Conservation (phyloP, 2,797 vertebrate genomes). For the Periophthalmus magnuspinnatus region DNA sequence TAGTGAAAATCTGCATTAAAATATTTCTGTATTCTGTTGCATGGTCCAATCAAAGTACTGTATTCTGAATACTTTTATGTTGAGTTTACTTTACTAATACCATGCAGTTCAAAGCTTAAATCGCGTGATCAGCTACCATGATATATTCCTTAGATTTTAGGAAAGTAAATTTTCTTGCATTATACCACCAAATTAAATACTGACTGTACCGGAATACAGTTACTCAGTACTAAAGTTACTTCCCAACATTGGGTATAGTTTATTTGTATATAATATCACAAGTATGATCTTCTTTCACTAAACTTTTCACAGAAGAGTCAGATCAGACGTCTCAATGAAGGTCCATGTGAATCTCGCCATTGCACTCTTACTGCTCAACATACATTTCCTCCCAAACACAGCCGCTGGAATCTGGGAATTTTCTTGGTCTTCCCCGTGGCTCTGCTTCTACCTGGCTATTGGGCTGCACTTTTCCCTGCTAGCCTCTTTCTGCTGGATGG, state of each 20-base stretch:
- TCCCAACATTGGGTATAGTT: not conserved
- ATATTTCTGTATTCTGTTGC: not conserved
- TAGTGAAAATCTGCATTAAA: too few species aligned
- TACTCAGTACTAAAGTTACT: not conserved
- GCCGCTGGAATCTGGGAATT: not conserved
- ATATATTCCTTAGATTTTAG: too few species aligned
- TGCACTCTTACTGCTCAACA: constrained; percentile 56
- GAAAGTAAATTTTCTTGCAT: too few species aligned
- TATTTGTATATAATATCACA: not conserved
- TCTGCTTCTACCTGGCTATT: constrained; percentile 53
- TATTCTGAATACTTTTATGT: too few species aligned
- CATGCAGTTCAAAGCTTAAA: too few species aligned
- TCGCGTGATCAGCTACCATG: too few species aligned
- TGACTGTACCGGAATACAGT: too few species aligned
- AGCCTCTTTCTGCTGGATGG: constrained; percentile 79
- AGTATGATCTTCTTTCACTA: not conserved
- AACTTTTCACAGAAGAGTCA: constrained; percentile 28
- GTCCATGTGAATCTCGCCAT: constrained; percentile 51
- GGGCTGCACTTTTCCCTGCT: constrained; percentile 76
- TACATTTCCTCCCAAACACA: constrained; percentile 49
- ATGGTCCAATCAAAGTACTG: too few species aligned
- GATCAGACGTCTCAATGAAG: constrained; percentile 50
- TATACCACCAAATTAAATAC: too few species aligned
- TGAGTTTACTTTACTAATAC: too few species aligned
- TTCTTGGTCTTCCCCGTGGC: constrained; percentile 1